A percentile compares a stretch with the other conserved stretches of the same genome.
Evolutionary conservation across 23 tunicate genomes (phyloP).

Genomic region (Halocynthia roretzi): DNA sequence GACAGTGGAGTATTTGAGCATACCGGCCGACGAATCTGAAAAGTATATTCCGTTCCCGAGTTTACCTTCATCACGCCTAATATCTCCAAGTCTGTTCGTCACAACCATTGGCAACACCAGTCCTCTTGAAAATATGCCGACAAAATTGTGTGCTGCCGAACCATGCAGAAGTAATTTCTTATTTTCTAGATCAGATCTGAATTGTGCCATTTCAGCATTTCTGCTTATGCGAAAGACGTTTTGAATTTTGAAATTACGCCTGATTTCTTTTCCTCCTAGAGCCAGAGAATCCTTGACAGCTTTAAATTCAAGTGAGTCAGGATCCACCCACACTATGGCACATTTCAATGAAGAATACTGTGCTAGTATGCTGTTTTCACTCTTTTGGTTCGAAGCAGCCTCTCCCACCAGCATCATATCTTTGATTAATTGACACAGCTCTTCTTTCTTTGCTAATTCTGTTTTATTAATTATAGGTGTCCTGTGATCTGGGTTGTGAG

Average conservation of each 20-base stretch:
- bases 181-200: conserved; percentile 21
- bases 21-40: conserved; percentile 44
- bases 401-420: conserved; percentile 35
- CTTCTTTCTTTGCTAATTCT: conserved; percentile 41
- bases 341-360: conserved; percentile 48
- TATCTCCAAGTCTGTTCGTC: conserved; percentile 49
- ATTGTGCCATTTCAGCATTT: conserved; percentile 33
- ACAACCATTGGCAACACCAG: conserved; percentile 63
- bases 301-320: conserved; percentile 16
- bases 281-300: conserved; percentile 20
- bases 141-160: conserved; percentile 49
- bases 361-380: background rate
- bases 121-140: conserved; percentile 71
- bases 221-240: conserved; percentile 53
- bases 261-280: background rate
- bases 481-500: background rate
- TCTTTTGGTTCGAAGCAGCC: background rate
- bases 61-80: conserved; percentile 58
- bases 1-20: background rate
- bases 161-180: conserved; percentile 60
- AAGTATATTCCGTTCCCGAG: conserved; percentile 74
- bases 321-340: conserved; percentile 26
- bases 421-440: conserved; percentile 47
- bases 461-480: conserved; percentile 21
- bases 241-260: conserved; percentile 10